phyloP scores from a whole-genome alignment of 2,797 vertebrate genomes.

The Heteromormyrus szaboi region DNA sequence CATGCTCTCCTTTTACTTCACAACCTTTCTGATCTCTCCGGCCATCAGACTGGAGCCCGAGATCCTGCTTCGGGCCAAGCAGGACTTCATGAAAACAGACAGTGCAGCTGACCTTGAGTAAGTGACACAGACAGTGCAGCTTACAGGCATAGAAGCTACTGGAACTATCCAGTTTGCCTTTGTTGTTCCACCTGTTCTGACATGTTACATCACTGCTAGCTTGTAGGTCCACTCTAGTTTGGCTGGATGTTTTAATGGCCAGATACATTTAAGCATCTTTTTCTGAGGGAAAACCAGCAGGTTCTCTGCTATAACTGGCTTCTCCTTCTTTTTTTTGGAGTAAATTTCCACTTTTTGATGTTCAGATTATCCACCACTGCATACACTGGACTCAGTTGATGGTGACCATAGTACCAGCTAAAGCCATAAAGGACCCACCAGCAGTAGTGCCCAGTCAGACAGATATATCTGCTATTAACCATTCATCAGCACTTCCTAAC shows the following conservation, averaged over 20 bases:
- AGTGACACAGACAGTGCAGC: slow-evolving; percentile 51
- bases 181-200: neutral
- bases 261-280: neutral
- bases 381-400: neutral
- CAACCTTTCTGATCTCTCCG: neutral
- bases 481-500: neutral
- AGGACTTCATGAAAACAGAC: slow-evolving; percentile 98
- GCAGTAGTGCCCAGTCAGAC: neutral
- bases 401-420: neutral
- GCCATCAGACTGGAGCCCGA: slow-evolving; percentile 86
- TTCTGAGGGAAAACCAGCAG: neutral
- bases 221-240: neutral
- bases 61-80: slow-evolving; percentile 92
- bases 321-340: neutral
- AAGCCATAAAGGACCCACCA: neutral
- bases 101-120: slow-evolving; percentile 85
- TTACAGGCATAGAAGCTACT: neutral
- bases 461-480: neutral
- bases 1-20: neutral
- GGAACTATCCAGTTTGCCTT: neutral
- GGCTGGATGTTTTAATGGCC: neutral
- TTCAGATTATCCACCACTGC: neutral
- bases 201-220: neutral
- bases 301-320: neutral
- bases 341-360: neutral